phyloP scores from a whole-genome alignment of 53 echinoderm and acorn worm genomes.

The Patiria pectinifera region DNA sequence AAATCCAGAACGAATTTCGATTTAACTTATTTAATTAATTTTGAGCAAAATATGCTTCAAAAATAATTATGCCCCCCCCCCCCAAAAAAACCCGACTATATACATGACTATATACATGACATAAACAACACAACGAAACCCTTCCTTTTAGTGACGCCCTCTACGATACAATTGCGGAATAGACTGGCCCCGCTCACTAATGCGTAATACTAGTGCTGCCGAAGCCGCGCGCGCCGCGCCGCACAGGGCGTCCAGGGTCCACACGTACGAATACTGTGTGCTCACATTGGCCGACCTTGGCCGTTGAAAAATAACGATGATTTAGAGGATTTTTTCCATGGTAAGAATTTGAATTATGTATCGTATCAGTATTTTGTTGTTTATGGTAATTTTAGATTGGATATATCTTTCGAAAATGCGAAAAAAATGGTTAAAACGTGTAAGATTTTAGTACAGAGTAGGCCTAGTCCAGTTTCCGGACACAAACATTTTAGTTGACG shows the following conservation, averaged over 20 bases:
- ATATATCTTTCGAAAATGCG: no score
- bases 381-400: no score
- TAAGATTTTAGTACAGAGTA: background rate
- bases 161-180: background rate
- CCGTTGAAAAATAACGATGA: background rate
- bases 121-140: background rate
- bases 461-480: constrained; percentile 13
- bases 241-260: no score
- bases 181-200: background rate
- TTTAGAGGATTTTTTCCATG: background rate
- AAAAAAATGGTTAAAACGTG: background rate
- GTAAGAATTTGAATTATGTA: background rate
- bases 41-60: no score
- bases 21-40: no score
- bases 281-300: background rate
- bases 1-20: no score
- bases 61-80: background rate
- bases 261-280: background rate
- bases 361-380: no score
- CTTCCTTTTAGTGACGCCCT: background rate
- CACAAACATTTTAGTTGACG: background rate
- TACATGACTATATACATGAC: no score
- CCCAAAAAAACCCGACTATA: no score
- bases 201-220: no score
- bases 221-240: no score